These are phyloP conservation scores for Pogonocherus hispidulus DNA, from an alignment of 2,888 invertebrate genomes.

Conservation along the genomic window DNA sequence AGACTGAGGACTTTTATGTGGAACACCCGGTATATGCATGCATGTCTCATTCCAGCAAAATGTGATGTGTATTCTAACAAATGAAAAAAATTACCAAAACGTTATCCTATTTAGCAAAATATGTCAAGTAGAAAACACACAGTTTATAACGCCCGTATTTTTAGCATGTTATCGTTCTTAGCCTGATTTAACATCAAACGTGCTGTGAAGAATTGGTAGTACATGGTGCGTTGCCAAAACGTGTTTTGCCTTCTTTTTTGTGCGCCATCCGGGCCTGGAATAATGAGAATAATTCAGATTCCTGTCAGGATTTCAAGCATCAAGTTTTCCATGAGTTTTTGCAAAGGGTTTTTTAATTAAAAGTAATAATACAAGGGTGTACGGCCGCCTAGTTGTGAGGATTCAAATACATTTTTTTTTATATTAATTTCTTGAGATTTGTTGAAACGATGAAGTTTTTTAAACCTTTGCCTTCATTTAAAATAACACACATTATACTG, in stretches of 20 bases:
- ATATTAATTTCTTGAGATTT: no score
- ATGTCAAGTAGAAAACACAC: conserved; percentile 3
- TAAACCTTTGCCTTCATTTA: no score
- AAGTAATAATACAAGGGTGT: not conserved
- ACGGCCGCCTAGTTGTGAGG: no score
- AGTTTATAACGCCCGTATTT: conserved; percentile 8
- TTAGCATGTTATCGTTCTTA: conserved; percentile 22
- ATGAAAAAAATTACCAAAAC: not conserved
- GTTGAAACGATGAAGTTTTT: no score
- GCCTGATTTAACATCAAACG: conserved; percentile 19
- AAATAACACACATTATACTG: no score
- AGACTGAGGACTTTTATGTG: no score
- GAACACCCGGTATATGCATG: no score
- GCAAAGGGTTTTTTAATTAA: not conserved
- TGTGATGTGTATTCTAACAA: no score
- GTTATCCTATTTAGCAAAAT: not conserved
- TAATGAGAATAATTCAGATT: conserved; percentile 18
- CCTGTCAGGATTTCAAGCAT: not conserved
- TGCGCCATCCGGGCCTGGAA: not conserved
- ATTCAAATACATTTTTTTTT: no score
- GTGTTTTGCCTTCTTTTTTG: conserved; percentile 3
- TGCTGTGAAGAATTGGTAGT: conserved; percentile 23
- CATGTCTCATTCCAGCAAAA: no score
- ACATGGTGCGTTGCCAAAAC: conserved; percentile 15
- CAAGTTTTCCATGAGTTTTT: not conserved